Evolutionary conservation across 2,888 invertebrate species (phyloP).

Genomic region (Toxonevra muliebris): DNA sequence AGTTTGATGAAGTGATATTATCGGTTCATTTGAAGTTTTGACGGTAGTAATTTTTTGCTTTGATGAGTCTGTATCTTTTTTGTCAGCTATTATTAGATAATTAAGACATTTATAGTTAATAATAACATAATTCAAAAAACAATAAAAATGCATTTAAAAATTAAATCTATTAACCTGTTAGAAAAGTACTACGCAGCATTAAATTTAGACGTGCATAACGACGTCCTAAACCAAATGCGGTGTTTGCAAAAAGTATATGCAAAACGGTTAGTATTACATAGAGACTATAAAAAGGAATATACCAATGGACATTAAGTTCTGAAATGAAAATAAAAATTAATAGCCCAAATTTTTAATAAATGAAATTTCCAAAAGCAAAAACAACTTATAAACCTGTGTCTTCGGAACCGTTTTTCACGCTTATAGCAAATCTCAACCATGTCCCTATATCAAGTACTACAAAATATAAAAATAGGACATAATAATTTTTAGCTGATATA

Average conservation of each 20-base stretch:
- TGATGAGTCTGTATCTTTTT: constrained; percentile 20
- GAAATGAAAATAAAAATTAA: not conserved
- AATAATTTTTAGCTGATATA: not conserved
- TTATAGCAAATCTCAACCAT: constrained; percentile 56
- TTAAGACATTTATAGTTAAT: no score
- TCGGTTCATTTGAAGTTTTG: constrained; percentile 47
- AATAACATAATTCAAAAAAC: no score
- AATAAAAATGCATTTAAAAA: no score
- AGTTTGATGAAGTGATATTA: constrained; percentile 45
- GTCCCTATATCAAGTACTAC: constrained; percentile 59
- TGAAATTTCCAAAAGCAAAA: no score
- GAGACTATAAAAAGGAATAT: constrained; percentile 63
- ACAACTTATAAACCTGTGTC: constrained; percentile 49
- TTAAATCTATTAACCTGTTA: constrained; percentile 47
- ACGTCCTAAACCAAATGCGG: constrained; percentile 59
- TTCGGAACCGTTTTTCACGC: constrained; percentile 46
- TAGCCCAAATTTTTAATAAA: not conserved
- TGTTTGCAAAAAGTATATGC: constrained; percentile 61
- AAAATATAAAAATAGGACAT: constrained; percentile 23
- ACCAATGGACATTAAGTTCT: constrained; percentile 63
- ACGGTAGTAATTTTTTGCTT: constrained; percentile 50
- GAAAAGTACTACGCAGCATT: constrained; percentile 54
- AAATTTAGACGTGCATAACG: constrained; percentile 59
- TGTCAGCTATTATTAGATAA: constrained; percentile 7
- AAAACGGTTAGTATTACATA: constrained; percentile 60